Conservation (phyloP, 2,888 invertebrate species). For the Xylota sylvarum region DNA sequence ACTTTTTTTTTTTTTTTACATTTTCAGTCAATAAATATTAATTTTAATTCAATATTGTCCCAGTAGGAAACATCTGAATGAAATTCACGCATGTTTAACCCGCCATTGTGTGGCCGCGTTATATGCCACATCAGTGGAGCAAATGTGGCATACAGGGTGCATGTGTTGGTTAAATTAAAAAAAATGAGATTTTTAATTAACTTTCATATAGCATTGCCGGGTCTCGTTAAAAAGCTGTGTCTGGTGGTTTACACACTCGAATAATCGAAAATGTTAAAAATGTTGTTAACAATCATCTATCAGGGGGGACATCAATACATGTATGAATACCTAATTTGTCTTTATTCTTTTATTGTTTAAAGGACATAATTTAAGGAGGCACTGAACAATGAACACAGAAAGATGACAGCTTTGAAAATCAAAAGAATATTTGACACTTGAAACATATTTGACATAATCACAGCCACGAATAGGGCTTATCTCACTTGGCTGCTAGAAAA, state of each 20-base stretch:
- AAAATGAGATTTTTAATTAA: slow-evolving; percentile 39
- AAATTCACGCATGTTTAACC: slow-evolving; percentile 36
- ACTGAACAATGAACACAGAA: too few species aligned
- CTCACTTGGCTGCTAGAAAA: too few species aligned
- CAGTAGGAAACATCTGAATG: slow-evolving; percentile 36
- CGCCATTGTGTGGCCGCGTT: slow-evolving; percentile 28
- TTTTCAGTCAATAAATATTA: slow-evolving; percentile 60
- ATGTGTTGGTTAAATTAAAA: slow-evolving; percentile 2
- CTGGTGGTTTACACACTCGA: slow-evolving; percentile 35
- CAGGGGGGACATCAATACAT: slow-evolving; percentile 11
- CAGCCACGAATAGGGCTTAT: too few species aligned
- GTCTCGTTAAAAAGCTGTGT: slow-evolving; percentile 40
- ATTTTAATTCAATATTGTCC: slow-evolving; percentile 65
- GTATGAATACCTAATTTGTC: too few species aligned
- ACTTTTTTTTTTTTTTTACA: slow-evolving; percentile 5
- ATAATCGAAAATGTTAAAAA: slow-evolving; percentile 44
- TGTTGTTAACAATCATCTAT: slow-evolving; percentile 42
- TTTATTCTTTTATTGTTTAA: too few species aligned
- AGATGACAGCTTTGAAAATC: too few species aligned
- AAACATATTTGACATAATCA: too few species aligned
- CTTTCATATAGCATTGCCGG: slow-evolving; percentile 37
- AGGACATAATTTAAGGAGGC: too few species aligned
- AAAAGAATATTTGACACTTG: too few species aligned
- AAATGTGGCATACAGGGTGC: slow-evolving; percentile 18
- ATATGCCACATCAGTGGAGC: slow-evolving; percentile 21